Evolutionary conservation across 2,888 invertebrate species (phyloP), one percentile per base, ranked within the genome.

Genomic region (Ennomos erosarius): DNA sequence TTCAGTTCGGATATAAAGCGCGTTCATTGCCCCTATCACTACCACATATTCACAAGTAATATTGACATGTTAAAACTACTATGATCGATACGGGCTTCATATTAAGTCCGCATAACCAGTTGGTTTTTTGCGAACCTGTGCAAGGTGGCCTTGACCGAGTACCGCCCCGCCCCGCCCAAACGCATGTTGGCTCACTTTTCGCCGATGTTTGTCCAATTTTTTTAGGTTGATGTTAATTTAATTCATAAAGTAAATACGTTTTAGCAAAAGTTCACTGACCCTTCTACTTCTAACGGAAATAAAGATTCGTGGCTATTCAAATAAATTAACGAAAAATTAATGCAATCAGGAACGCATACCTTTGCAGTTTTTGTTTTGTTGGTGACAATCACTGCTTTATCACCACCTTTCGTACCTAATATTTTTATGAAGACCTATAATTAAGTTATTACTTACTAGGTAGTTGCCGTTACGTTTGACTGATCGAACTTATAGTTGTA

Each of bases 71-170:
- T 40, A 76, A 79, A 79, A 81, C 74, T 65, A 53, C 63, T 68
- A 71, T 64, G 62, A 64, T 59, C 78, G 78, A 80, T 80, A 75
- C 81, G 62, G 63, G 59, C 80, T 4, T 85, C 49, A 50, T 45
- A 16, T 16, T 16, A 58, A 81, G 82, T 80, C 82, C 76, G 70
- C 78, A 79, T 79, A 88, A 90, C 88, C 85, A 82, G 89, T 86
- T 81, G 61, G 71, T 87, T 89, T 89, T 90, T 91, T 90, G 87
- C 87, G 78, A 75, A 72, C 82, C 82, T 82, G 84, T 88, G 87
- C 85, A 85, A 76, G 59, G 83, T 79, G 90, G 73, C 91, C 91
- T 92, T 92, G 91, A 90, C 91, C 90, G 81, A 73, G 78, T 77
- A 81, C 69, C 73, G 73, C 60, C 67, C 73, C 75, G 51, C 48